Conservation (phyloP, 2,797 vertebrate genomes). For the Platyrinchus mystaceus region DNA sequence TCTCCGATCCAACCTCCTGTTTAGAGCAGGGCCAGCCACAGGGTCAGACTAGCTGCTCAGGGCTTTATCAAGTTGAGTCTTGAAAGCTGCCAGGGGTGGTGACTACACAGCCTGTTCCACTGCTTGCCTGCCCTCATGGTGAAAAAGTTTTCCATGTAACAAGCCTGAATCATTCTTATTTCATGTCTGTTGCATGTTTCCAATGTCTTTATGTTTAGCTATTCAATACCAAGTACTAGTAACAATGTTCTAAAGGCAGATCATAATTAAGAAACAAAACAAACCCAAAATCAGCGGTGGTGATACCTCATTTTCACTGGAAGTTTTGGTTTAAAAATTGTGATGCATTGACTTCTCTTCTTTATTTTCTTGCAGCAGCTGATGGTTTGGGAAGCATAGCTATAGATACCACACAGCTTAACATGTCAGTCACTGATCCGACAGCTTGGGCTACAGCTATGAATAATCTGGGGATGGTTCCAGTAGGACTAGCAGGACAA, state of each 20-base stretch:
- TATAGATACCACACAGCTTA: slow-evolving; percentile 86
- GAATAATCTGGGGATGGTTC: slow-evolving; percentile 94
- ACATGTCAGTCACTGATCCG: slow-evolving; percentile 85
- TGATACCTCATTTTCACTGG: background rate
- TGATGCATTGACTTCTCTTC: background rate
- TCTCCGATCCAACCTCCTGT: background rate
- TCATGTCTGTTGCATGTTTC: background rate
- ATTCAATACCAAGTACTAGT: background rate
- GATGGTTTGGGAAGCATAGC: slow-evolving; percentile 87
- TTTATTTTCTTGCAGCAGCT: slow-evolving; percentile 76
- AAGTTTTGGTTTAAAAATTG: background rate
- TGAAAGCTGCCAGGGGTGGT: background rate
- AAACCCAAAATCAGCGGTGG: background rate
- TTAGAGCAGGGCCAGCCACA: background rate
- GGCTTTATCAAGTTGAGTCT: background rate
- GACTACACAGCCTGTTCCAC: background rate
- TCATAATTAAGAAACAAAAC: background rate
- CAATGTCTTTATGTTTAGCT: background rate
- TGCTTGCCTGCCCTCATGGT: background rate
- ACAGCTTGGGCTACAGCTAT: slow-evolving; percentile 93
- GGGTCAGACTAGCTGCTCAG: background rate
- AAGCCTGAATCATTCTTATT: background rate
- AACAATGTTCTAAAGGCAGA: background rate
- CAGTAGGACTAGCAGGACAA: slow-evolving; percentile 88
- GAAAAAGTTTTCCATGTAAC: background rate